These are phyloP conservation scores for Drosophila subobscura DNA, from an alignment of 1,140 invertebrate genomes.

Conservation along the genomic window DNA sequence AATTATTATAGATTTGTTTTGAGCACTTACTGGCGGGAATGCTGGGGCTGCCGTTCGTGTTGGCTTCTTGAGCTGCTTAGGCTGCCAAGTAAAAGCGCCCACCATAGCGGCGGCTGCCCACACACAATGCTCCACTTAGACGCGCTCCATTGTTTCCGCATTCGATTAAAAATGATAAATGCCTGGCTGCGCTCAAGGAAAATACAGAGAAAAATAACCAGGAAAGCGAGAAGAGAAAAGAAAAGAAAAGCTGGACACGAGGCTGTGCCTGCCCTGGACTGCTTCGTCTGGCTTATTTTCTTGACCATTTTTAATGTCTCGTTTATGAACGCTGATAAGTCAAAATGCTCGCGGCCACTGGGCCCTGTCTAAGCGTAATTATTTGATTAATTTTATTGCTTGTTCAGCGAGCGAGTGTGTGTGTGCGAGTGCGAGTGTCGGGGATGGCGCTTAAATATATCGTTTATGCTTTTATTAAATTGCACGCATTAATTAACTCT, in stretches of 20 bases:
- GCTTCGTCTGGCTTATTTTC: slow-evolving; percentile 49
- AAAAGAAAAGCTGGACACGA: not conserved
- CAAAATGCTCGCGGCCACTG: slow-evolving; percentile 33
- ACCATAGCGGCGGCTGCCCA: slow-evolving; percentile 47
- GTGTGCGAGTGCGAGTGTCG: slow-evolving; percentile 12
- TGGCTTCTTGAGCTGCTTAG: slow-evolving; percentile 53
- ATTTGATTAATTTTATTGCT: slow-evolving; percentile 82
- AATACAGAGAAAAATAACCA: slow-evolving; percentile 23
- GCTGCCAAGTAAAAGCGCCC: slow-evolving; percentile 55
- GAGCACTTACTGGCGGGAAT: slow-evolving; percentile 47
- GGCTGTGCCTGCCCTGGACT: not conserved
- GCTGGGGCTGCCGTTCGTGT: slow-evolving; percentile 52
- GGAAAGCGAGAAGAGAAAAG: slow-evolving; percentile 5
- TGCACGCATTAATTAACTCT: slow-evolving; percentile 76
- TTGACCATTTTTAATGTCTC: slow-evolving; percentile 76
- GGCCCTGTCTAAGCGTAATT: slow-evolving; percentile 58
- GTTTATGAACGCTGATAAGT: slow-evolving; percentile 74
- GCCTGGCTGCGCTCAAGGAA: slow-evolving; percentile 67
- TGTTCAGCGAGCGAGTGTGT: slow-evolving; percentile 16
- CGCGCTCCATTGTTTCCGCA: slow-evolving; percentile 80
- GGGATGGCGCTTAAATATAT: slow-evolving; percentile 67
- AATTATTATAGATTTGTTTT: slow-evolving; percentile 79
- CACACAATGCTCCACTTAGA: slow-evolving; percentile 74
- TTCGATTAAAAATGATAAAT: slow-evolving; percentile 82
- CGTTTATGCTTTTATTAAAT: slow-evolving; percentile 80